A percentile compares a stretch with the other conserved stretches of the same genome.
Evolutionary conservation across 2,888 invertebrate genomes (phyloP).

Genomic region (Meteorus cinctellus): DNA sequence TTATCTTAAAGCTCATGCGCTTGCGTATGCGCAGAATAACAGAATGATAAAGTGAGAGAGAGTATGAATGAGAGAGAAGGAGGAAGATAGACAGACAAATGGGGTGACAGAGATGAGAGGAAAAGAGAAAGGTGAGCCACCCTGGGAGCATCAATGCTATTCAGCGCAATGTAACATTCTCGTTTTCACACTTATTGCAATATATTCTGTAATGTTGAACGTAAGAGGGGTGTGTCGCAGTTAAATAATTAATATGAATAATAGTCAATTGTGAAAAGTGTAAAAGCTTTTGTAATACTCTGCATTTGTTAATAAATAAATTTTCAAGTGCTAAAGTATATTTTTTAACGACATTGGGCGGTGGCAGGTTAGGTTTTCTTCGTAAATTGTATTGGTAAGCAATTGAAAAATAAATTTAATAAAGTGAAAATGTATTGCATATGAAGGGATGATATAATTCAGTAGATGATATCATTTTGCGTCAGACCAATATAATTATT

Average conservation of each 20-base stretch:
- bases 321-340: not conserved
- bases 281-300: slow-evolving; percentile 10
- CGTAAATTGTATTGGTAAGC: slow-evolving; percentile 58
- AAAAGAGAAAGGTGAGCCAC: slow-evolving; percentile 24
- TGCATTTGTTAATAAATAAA: not conserved
- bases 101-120: slow-evolving; percentile 16
- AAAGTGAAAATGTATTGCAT: not conserved
- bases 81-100: slow-evolving; percentile 11
- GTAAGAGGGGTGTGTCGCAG: not conserved
- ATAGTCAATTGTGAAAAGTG: slow-evolving; percentile 17
- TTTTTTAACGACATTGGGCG: slow-evolving; percentile 47
- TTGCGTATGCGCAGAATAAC: slow-evolving; percentile 32
- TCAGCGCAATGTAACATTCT: slow-evolving; percentile 34
- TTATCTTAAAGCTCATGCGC: slow-evolving; percentile 36
- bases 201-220: slow-evolving; percentile 4
- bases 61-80: not conserved
- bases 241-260: slow-evolving; percentile 25
- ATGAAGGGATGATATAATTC: not conserved
- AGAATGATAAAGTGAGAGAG: not conserved
- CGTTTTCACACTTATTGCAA: slow-evolving; percentile 21
- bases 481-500: not conserved
- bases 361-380: slow-evolving; percentile 63
- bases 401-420: slow-evolving; percentile 6
- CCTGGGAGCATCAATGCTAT: slow-evolving; percentile 35
- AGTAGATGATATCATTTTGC: not conserved